Evolutionary conservation across 2,888 invertebrate genomes (phyloP).

Genomic region (Meloe dianella): DNA sequence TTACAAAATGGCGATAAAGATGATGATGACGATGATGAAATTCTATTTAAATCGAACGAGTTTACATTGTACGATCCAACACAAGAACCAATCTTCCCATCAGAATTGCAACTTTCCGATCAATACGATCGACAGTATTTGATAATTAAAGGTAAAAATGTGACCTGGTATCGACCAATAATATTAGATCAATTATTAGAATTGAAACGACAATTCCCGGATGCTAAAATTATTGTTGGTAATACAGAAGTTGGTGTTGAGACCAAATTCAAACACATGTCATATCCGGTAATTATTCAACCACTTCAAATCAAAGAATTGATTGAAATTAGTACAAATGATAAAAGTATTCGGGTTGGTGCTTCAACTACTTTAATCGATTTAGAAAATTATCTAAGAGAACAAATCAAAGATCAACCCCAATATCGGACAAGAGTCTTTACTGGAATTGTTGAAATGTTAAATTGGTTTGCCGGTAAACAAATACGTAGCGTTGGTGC

Average conservation of each 20-base stretch:
- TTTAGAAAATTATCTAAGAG: slow-evolving; percentile 70
- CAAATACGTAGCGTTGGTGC: slow-evolving; percentile 95
- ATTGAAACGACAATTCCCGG: slow-evolving; percentile 70
- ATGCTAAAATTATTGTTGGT: slow-evolving; percentile 84
- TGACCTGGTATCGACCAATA: slow-evolving; percentile 79
- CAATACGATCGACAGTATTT: slow-evolving; percentile 67
- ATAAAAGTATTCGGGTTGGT: slow-evolving; percentile 73
- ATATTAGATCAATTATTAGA: slow-evolving; percentile 69
- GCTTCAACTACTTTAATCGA: slow-evolving; percentile 65
- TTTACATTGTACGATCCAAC: slow-evolving; percentile 78
- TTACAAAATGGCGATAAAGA: slow-evolving; percentile 56
- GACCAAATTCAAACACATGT: slow-evolving; percentile 82
- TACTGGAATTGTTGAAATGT: slow-evolving; percentile 77
- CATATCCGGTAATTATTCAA: slow-evolving; percentile 80
- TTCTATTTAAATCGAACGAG: slow-evolving; percentile 66
- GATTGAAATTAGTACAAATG: slow-evolving; percentile 62
- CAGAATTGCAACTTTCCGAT: slow-evolving; percentile 74
- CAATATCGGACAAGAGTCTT: slow-evolving; percentile 69
- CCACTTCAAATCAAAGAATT: slow-evolving; percentile 75
- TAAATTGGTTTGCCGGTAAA: slow-evolving; percentile 93
- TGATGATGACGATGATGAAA: slow-evolving; percentile 47
- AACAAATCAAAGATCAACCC: slow-evolving; percentile 62
- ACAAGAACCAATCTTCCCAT: slow-evolving; percentile 93
- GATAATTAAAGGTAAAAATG: slow-evolving; percentile 66
- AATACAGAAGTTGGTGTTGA: slow-evolving; percentile 94